Evolutionary conservation across 2,888 invertebrate genomes (phyloP), one percentile per base, ranked within the genome.

Genomic region (Patella ulyssiponensis): DNA sequence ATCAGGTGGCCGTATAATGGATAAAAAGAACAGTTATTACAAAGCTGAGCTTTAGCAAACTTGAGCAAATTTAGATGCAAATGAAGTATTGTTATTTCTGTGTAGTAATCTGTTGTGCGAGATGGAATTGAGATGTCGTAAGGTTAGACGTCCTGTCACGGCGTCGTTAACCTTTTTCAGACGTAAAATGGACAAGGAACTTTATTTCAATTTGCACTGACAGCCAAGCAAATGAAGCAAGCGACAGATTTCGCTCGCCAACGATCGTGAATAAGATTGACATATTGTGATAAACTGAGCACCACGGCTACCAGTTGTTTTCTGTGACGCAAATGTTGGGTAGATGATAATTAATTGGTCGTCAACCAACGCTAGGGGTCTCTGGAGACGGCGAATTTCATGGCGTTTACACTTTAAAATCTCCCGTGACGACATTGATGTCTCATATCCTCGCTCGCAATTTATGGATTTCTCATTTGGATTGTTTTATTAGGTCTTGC

Each of bases 171-270:
- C 71, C 70, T 54, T 54, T 56, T 71, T 54, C 58, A 76, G 44
- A 53, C 52, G 33, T 51, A 75, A 69, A 75, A 64, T 64, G 44
- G 71, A 69, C 64, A 56, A 71, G 71, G 72, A 78, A 78, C 72
- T 78, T 78, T 78, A 75, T 78, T 73, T 78, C 78, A 78, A 78
- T 78, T 78, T 78, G 71, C 58, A 71, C 64, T 64, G 71, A 72
- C 75, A 71, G 53, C 53, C 51, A 72, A 64, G 56, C 69, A 64
- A 78, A 75, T 78, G 78, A 78, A 54, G 78, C 75, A 73, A 75
- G 72, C 51, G 75, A 75, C 76, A 69, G 58, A 64, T 23, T 75
- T 76, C 51, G 53, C 75, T 56, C 53, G 75, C 71, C 64, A 71
- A 58, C 23, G 15, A 58, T 71, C 64, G 23, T 20, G 9, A 27